Percentiles rank a stretch among this genome's conserved stretches.
These are phyloP conservation scores for Tetramorium alpestre DNA, from an alignment of 1,140 invertebrate species.

Conservation along the genomic window DNA sequence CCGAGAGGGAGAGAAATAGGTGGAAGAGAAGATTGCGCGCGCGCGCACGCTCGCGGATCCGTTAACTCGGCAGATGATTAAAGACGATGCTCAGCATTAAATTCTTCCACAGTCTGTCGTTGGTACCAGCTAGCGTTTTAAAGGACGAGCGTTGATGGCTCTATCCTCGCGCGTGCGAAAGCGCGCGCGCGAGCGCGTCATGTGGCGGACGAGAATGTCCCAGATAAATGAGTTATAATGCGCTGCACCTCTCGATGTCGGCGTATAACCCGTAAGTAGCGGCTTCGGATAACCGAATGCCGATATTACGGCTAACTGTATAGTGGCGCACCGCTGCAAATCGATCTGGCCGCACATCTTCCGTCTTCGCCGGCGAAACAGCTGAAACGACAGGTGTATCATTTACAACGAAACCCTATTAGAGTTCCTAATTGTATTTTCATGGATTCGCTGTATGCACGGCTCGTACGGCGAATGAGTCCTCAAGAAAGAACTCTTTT, in stretches of 20 bases:
- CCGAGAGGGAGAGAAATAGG: not conserved
- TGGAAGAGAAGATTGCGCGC: not conserved
- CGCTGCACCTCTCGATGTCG: not conserved
- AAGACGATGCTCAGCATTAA: conserved; percentile 30
- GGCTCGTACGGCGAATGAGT: not conserved
- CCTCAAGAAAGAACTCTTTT: not conserved
- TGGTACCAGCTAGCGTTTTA: not conserved
- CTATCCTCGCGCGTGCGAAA: not conserved
- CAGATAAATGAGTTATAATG: conserved; percentile 72
- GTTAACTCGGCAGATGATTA: conserved; percentile 62
- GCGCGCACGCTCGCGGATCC: not conserved
- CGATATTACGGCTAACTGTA: conserved; percentile 75
- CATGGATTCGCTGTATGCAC: not conserved
- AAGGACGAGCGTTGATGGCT: conserved; percentile 26
- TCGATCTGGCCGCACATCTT: conserved; percentile 65
- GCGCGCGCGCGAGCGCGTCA: conserved; percentile 37
- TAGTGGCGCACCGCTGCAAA: conserved; percentile 47
- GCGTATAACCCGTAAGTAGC: conserved; percentile 63
- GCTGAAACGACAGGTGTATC: conserved; percentile 43
- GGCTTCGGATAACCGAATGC: conserved; percentile 66
- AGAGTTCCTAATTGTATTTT: conserved; percentile 37
- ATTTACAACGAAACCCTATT: conserved; percentile 39
- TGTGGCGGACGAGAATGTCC: conserved; percentile 71
- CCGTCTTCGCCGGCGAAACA: conserved; percentile 25
- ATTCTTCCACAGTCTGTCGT: conserved; percentile 14